These are phyloP conservation scores for Metaphire vulgaris DNA, from an alignment of 1,140 invertebrate genomes.

Conservation along the genomic window DNA sequence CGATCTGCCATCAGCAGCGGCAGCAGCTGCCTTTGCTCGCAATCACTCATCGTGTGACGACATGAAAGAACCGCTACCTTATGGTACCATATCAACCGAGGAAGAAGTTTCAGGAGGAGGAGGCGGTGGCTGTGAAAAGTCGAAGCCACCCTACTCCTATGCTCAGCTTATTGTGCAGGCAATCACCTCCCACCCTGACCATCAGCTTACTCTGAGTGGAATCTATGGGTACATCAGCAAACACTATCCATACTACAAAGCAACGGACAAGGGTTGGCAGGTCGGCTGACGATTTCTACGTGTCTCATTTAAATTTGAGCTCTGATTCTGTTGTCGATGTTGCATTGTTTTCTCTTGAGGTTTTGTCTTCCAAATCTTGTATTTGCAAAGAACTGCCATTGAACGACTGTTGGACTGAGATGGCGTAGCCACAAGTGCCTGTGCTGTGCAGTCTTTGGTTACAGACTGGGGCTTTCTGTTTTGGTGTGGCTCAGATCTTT, in stretches of 20 bases:
- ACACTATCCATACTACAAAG: conserved; percentile 95
- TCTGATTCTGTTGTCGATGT: too few relatives aligned
- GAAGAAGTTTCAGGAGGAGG: conserved; percentile 25
- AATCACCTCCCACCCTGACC: conserved; percentile 85
- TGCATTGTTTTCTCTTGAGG: too few relatives aligned
- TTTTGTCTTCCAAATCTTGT: too few relatives aligned
- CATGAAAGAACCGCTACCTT: background rate
- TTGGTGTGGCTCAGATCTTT: too few relatives aligned
- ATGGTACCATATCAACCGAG: background rate
- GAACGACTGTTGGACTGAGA: too few relatives aligned
- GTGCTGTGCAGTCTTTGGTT: too few relatives aligned
- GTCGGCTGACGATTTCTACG: conserved; percentile 41
- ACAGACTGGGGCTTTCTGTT: too few relatives aligned
- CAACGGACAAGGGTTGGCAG: conserved; percentile 97
- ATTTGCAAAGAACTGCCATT: too few relatives aligned
- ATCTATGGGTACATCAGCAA: conserved; percentile 99
- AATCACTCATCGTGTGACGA: background rate
- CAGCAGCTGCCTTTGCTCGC: conserved; percentile 17
- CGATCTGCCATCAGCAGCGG: conserved; percentile 64
- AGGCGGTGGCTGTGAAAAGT: conserved; percentile 31
- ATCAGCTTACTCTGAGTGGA: conserved; percentile 90
- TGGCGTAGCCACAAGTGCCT: too few relatives aligned
- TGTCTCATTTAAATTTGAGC: too few relatives aligned
- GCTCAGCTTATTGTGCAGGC: conserved; percentile 97
- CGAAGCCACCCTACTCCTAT: conserved; percentile 94